Conservation (phyloP, 1,140 invertebrate genomes). For the Cherax quadricarinatus region DNA sequence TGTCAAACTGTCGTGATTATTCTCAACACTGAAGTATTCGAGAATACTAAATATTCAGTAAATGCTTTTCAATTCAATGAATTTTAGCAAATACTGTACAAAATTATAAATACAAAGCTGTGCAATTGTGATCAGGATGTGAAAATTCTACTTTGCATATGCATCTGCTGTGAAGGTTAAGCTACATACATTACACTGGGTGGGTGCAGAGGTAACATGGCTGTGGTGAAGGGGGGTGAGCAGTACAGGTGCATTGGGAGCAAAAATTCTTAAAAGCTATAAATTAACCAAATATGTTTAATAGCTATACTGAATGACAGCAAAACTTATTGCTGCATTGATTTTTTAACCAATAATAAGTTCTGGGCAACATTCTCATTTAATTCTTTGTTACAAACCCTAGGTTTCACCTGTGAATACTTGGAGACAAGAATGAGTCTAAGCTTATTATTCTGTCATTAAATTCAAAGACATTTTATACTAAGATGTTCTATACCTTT, state of each 20-base stretch:
- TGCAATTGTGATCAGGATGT: conserved; percentile 26
- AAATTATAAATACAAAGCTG: conserved; percentile 23
- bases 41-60: not conserved
- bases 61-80: not conserved
- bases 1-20: not conserved
- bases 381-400: not conserved
- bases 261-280: not conserved
- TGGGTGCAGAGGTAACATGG: conserved; percentile 34
- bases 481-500: too few relatives aligned
- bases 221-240: conserved; percentile 26
- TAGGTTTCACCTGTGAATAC: too few relatives aligned
- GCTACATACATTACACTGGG: not conserved
- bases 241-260: conserved; percentile 37
- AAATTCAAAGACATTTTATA: too few relatives aligned
- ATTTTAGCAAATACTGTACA: not conserved
- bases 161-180: not conserved
- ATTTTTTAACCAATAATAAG: not conserved
- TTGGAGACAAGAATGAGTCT: too few relatives aligned
- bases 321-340: not conserved
- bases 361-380: not conserved
- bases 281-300: not conserved
- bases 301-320: not conserved
- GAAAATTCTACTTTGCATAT: not conserved
- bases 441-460: too few relatives aligned
- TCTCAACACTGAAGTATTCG: not conserved